phyloP scores from a whole-genome alignment of 2,797 vertebrate genomes.

The Paedocypris micromegethes region DNA sequence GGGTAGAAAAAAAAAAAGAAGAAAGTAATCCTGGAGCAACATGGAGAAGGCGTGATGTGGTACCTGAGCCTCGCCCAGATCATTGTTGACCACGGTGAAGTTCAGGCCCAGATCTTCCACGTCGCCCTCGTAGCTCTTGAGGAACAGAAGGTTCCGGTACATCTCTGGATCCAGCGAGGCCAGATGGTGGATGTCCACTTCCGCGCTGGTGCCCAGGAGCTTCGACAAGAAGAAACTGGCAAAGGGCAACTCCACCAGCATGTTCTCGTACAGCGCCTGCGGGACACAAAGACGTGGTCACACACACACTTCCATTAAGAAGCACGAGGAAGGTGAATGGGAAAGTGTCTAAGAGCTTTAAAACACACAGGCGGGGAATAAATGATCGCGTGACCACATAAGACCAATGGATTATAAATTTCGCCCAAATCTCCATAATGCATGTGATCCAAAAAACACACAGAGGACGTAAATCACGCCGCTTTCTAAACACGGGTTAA shows the following conservation, averaged over 20 bases:
- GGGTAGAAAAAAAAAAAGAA: neutral
- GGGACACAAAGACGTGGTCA: neutral
- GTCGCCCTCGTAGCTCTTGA: constrained; percentile 95
- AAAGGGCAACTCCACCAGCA: constrained; percentile 96
- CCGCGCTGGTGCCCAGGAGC: constrained; percentile 90
- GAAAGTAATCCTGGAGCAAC: neutral
- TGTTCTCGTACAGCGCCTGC: constrained; percentile 96
- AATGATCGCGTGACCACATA: constrained; percentile 95
- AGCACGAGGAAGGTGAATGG: constrained; percentile 71
- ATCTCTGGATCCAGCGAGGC: constrained; percentile 95
- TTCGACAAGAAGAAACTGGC: constrained; percentile 98
- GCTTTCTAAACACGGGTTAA: constrained; percentile 99
- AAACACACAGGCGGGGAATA: constrained; percentile 92
- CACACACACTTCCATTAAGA: constrained; percentile 56
- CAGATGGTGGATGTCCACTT: constrained; percentile 97
- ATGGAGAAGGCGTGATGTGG: neutral
- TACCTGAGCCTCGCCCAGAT: constrained; percentile 96
- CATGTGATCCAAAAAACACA: constrained; percentile 92
- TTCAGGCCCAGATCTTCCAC: constrained; percentile 97
- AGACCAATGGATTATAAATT: constrained; percentile 99
- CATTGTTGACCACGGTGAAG: constrained; percentile 97
- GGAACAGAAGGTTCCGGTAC: constrained; percentile 94
- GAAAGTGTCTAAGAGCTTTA: constrained; percentile 84
- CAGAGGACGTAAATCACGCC: constrained; percentile 86
- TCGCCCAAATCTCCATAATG: constrained; percentile 94